These are phyloP conservation scores for Deilephila elpenor DNA, from an alignment of 2,888 invertebrate species.

Conservation along the genomic window DNA sequence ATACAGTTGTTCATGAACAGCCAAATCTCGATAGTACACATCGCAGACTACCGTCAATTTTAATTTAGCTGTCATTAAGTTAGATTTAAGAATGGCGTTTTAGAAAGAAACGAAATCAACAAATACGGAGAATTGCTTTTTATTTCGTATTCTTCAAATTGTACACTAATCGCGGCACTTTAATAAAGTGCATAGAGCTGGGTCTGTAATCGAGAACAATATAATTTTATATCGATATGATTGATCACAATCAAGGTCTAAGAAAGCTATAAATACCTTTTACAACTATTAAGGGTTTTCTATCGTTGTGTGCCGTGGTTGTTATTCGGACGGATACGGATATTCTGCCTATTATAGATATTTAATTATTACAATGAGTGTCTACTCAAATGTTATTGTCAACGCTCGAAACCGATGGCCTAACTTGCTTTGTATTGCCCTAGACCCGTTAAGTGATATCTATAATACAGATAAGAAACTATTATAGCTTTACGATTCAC, in stretches of 20 bases:
- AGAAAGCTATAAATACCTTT: too few relatives aligned
- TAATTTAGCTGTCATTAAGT: neutral
- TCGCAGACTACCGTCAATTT: neutral
- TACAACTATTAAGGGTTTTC: too few relatives aligned
- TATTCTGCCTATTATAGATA: too few relatives aligned
- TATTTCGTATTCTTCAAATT: neutral
- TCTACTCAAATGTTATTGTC: too few relatives aligned
- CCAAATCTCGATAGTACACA: neutral
- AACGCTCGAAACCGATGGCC: too few relatives aligned
- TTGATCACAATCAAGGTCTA: neutral
- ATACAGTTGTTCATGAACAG: neutral
- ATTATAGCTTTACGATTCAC: neutral
- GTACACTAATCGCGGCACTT: neutral
- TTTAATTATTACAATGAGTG: too few relatives aligned
- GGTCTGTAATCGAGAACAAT: neutral
- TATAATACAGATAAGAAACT: neutral
- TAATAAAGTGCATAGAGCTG: neutral
- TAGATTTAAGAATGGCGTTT: neutral
- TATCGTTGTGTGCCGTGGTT: too few relatives aligned
- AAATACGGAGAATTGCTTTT: neutral
- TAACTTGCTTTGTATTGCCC: neutral
- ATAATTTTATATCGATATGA: neutral
- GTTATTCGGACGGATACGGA: too few relatives aligned
- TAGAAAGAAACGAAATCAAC: constrained; percentile 1
- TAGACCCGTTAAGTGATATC: neutral